Base-by-base conservation (phyloP, 2,888 invertebrate species). In the Pherbina coryleti region DNA sequence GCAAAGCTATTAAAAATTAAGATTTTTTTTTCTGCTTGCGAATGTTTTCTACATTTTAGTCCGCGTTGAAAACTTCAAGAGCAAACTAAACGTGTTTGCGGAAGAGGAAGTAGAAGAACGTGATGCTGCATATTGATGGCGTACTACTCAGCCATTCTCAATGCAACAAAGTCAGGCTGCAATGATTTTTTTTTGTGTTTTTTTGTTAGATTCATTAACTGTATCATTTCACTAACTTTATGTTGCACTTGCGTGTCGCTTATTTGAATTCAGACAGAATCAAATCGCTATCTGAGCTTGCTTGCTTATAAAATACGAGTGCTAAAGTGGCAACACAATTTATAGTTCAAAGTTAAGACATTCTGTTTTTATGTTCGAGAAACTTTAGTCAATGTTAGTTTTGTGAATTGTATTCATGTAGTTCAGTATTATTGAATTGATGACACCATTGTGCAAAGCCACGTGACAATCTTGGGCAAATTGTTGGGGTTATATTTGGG, bases 1-100 rank as follows among this genome's bases (percentile, higher is more conserved):
- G 85, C 84, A 80, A 84, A 84, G 84, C 84, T 86, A 84, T 86
- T 86, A 85, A 85, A 85, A 85, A 85, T 57, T 74, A 57, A 74
- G 22, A 67, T 55, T 57, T 53, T 31, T 44, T 14, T 44, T 44
- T 44, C n/a, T 44, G 11, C 44, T 44, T 11, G 60, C 60, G 28
- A 44, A 44, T 44, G 28, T 60, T 60, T 60, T 60, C 28, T 28
- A 60, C 60, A 60, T 60, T 60, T 60, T 60, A 28, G 25, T 14
- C 60, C 25, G 28, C 60, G 17, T 25, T 9, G 28, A 25, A 60
- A 60, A 28, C 67, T 67, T 37, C 5, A 34, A 37, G 3, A 11
- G 66, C 37, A 34, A 37, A 34, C 67, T n/a, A 34, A 44, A 22
- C 37, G 67, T 22, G 57, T 28, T 4, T 34, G 22, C n/a, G 44